These are phyloP conservation scores for Calephelis perditalis DNA, from an alignment of 2,888 invertebrate genomes.

Conservation along the genomic window DNA sequence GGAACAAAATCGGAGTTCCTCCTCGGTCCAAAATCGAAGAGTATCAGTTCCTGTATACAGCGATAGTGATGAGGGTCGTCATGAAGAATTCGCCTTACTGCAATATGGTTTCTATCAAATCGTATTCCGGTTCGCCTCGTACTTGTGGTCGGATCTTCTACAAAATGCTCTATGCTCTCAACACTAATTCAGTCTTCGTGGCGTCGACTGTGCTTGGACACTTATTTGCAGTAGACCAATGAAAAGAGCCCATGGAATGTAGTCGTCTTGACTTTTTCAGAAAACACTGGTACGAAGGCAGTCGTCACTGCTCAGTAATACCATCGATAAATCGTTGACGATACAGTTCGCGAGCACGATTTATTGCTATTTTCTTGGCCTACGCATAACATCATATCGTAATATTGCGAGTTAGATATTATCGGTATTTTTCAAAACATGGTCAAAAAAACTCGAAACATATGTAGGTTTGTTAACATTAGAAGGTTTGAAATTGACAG, in stretches of 20 bases:
- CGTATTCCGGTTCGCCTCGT: conserved; percentile 12
- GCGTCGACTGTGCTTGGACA: conserved; percentile 16
- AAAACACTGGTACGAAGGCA: conserved; percentile 17
- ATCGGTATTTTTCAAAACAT: background rate
- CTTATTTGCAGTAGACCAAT: conserved; percentile 15
- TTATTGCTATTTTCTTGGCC: no score
- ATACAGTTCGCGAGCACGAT: no score
- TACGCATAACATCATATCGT: no score
- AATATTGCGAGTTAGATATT: no score
- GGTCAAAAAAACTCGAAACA: background rate
- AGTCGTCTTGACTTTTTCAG: conserved; percentile 16
- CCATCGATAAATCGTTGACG: background rate
- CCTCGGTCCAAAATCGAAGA: conserved; percentile 15
- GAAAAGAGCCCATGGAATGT: conserved; percentile 17
- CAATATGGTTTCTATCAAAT: conserved; percentile 14
- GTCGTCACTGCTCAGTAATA: conserved; percentile 14
- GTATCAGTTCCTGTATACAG: conserved; percentile 17
- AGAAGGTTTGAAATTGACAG: no score
- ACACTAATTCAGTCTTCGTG: conserved; percentile 16
- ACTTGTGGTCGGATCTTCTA: conserved; percentile 11
- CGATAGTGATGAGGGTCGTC: conserved; percentile 18
- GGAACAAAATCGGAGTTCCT: conserved; percentile 8
- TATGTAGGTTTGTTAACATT: no score
- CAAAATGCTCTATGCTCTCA: conserved; percentile 10
- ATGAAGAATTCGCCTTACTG: conserved; percentile 16